These are phyloP conservation scores for Axis porcinus DNA, from an alignment of 2,113 vertebrate genomes.

Conservation along the genomic window DNA sequence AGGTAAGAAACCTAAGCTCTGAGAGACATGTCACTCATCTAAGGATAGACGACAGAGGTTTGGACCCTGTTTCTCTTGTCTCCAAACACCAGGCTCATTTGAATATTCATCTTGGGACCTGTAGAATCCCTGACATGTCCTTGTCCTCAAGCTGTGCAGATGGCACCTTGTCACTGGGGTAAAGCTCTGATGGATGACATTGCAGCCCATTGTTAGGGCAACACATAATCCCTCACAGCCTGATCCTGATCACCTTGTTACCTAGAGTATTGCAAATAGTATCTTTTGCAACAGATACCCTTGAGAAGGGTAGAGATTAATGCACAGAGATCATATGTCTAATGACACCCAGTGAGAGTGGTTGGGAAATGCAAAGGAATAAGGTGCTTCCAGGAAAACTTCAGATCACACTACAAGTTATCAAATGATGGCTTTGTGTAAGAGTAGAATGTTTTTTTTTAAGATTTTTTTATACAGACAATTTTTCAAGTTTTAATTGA, in stretches of 20 bases:
- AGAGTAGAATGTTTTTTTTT: background rate
- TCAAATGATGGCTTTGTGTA: background rate
- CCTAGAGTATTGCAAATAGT: background rate
- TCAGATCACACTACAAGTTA: background rate
- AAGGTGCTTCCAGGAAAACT: too few relatives aligned
- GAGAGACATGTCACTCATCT: background rate
- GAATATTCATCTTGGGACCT: background rate
- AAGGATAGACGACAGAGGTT: background rate
- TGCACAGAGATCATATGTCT: background rate
- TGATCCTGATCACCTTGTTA: background rate
- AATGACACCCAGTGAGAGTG: background rate
- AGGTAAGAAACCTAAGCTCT: background rate
- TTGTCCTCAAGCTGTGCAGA: background rate
- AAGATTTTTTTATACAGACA: background rate
- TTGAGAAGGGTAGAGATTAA: background rate
- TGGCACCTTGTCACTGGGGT: background rate
- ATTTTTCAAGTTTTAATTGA: background rate
- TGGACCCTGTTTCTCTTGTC: background rate
- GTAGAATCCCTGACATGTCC: fast-evolving
- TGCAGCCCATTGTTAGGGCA: background rate
- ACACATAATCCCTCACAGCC: background rate
- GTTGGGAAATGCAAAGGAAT: background rate
- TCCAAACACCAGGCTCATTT: background rate
- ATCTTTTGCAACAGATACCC: background rate
- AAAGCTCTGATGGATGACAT: background rate